Evolutionary conservation across 2,113 vertebrate genomes (phyloP), one percentile per base, ranked within the genome.

Genomic region (Gallinago paraguaiae): DNA sequence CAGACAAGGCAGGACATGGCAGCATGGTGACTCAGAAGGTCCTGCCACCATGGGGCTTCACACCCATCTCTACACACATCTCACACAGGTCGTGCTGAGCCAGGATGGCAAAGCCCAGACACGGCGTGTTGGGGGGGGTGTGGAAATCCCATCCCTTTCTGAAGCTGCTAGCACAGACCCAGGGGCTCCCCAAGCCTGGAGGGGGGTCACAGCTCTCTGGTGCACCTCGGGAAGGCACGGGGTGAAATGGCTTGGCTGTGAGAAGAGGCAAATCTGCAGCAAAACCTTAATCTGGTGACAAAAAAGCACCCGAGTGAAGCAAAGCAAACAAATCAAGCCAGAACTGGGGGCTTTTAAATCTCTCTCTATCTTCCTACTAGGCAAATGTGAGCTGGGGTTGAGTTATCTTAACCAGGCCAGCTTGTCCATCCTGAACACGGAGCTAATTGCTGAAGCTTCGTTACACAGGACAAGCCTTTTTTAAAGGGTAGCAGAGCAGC

Each of bases 21-120:
- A 61, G 51, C 1, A 0, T 2, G 11, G 54, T 25, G 70, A 48
- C 87, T 48, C 5, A 0, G 50, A 4, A 45, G 25, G 11, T 12
- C 28, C 24, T 18, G 80, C 19, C 74, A 39, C 27, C 79, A 7
- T 1, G 3, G 61, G 61, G 48, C 24, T 56, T 61, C 9, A 0
- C 3, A 0, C 7, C 1, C 31, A 3, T 22, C 54, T 27, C 61
- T 10, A 14, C 17, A 13, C 20, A 3, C n/a, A 9, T n/a, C 41
- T 56, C 31, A 20, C 1, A 0, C 4, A 0, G 1, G 1, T 53
- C 4, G 2, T 1, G 2, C 57, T 11, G 37, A 57, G 61, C 20
- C 4, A 2, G 54, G 80, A 22, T 33, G 53, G 10, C 60, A 50
- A 37, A 5, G 16, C 51, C 2, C 2, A 41, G 67, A 43, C 43